Evolutionary conservation across 2,888 invertebrate species (phyloP).

Genomic region (Philereme transversata): DNA sequence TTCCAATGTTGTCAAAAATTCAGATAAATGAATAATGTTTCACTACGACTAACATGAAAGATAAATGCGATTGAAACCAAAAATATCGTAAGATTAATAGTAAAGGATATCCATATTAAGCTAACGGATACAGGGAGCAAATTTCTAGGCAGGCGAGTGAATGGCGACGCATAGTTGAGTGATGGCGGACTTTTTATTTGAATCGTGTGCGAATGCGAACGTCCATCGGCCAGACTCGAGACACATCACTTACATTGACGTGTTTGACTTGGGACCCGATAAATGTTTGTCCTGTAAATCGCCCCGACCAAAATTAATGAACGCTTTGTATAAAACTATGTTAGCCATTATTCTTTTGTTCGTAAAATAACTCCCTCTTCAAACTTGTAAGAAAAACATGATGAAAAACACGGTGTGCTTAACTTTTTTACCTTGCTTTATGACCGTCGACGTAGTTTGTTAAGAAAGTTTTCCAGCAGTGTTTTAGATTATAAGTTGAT

Average conservation of each 20-base stretch:
- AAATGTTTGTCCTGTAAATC: conserved; percentile 43
- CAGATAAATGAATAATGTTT: background rate
- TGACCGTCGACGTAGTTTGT: conserved; percentile 33
- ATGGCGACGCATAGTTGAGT: conserved; percentile 83
- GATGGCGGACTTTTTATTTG: conserved; percentile 83
- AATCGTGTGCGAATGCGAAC: conserved; percentile 81
- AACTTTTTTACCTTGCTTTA: conserved; percentile 37
- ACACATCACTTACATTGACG: conserved; percentile 55
- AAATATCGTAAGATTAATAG: background rate
- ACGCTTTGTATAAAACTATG: conserved; percentile 25
- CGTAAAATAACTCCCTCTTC: conserved; percentile 19
- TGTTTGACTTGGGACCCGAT: conserved; percentile 42
- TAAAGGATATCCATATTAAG: conserved; percentile 56
- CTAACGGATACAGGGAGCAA: conserved; percentile 57
- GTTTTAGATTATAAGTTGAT: conserved; percentile 33
- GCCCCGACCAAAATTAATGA: conserved; percentile 33
- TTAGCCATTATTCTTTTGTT: conserved; percentile 29
- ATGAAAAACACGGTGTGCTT: conserved; percentile 27
- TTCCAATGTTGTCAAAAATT: conserved; percentile 26
- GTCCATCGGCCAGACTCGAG: conserved; percentile 55
- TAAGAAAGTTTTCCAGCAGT: conserved; percentile 31
- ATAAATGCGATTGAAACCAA: background rate
- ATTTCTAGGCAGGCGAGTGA: conserved; percentile 78
- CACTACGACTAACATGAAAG: background rate
- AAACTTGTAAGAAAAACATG: conserved; percentile 32